Evolutionary conservation across 2,888 invertebrate species (phyloP).

Genomic region (Tiliacea aurago): DNA sequence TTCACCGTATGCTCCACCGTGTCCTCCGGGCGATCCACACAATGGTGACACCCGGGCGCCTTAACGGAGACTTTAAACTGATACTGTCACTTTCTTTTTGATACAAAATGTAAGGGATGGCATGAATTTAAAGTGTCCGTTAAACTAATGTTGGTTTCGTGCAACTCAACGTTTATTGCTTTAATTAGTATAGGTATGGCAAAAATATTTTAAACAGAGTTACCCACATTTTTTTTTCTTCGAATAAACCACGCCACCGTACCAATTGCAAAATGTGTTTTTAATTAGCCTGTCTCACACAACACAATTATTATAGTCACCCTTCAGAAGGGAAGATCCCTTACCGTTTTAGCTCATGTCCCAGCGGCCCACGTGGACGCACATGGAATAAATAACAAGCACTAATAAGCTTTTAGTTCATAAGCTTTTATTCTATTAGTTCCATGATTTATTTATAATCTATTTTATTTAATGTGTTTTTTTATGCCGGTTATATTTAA

Average conservation of each 20-base stretch:
- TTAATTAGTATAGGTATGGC: neutral
- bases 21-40: too few relatives aligned
- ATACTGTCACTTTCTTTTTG: too few relatives aligned
- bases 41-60: too few relatives aligned
- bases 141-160: too few relatives aligned
- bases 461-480: neutral
- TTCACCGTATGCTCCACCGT: too few relatives aligned
- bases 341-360: slow-evolving; percentile 60
- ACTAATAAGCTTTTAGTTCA: slow-evolving; percentile 63
- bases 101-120: too few relatives aligned
- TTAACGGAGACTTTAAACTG: too few relatives aligned
- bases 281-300: neutral
- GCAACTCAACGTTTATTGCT: too few relatives aligned
- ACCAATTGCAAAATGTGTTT: too few relatives aligned
- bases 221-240: too few relatives aligned
- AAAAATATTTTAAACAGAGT: neutral
- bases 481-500: neutral
- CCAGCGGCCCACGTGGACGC: slow-evolving; percentile 44
- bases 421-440: slow-evolving; percentile 55
- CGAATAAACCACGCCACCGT: too few relatives aligned
- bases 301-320: slow-evolving; percentile 36
- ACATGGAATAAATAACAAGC: slow-evolving; percentile 65
- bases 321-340: slow-evolving; percentile 56
- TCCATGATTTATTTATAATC: slow-evolving; percentile 13
- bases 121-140: too few relatives aligned